A percentile compares a stretch with the other conserved stretches of the same genome.
phyloP scores from a whole-genome alignment of 2,113 vertebrate genomes.

The Gallinago paraguaiae region DNA sequence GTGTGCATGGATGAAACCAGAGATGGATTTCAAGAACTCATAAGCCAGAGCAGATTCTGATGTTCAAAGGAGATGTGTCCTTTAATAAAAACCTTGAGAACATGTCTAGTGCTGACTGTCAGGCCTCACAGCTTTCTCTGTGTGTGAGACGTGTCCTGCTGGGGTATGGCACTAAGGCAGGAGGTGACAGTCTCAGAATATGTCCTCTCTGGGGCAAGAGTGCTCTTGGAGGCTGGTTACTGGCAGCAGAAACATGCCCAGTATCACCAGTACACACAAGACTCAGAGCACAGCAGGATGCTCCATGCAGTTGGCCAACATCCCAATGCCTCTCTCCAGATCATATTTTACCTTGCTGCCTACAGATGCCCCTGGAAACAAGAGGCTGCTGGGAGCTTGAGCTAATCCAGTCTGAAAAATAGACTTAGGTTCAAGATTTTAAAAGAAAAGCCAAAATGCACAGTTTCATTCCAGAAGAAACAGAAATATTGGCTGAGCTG shows the following conservation, averaged over 20 bases:
- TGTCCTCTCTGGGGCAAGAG: no score
- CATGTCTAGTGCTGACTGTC: neutral
- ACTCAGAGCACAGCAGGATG: neutral
- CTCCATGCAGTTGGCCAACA: neutral
- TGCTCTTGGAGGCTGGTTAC: neutral
- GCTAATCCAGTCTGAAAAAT: neutral
- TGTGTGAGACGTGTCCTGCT: neutral
- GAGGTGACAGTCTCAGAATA: neutral
- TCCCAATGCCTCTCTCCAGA: neutral
- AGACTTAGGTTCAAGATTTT: neutral
- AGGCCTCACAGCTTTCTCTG: neutral
- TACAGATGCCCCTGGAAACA: neutral
- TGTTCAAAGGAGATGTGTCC: neutral
- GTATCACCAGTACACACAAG: neutral
- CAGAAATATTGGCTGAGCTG: neutral
- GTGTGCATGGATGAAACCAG: neutral
- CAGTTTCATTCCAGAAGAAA: neutral
- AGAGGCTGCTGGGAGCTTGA: neutral
- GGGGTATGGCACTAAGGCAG: neutral
- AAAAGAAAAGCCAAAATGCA: neutral
- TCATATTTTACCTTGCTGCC: neutral
- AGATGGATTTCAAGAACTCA: neutral
- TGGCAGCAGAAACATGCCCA: neutral
- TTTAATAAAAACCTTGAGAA: neutral
- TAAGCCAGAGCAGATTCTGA: neutral